These are phyloP conservation scores for Notechis scutatus DNA, from an alignment of 2,113 vertebrate genomes.

Conservation along the genomic window DNA sequence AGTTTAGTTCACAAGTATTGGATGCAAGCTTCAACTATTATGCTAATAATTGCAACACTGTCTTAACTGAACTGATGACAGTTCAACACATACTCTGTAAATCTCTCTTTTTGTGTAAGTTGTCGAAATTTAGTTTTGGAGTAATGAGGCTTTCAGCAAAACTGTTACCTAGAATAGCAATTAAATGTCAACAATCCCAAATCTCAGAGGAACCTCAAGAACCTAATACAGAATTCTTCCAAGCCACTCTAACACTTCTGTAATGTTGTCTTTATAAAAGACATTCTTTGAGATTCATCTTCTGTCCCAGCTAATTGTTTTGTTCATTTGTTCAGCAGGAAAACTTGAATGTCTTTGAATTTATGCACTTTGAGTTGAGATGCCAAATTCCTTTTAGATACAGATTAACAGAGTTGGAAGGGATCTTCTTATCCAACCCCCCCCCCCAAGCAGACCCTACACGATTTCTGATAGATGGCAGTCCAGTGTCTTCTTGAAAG, in stretches of 20 bases:
- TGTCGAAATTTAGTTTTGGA: neutral
- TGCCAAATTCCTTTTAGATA: neutral
- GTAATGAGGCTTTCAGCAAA: neutral
- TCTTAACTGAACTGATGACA: neutral
- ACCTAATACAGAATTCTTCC: neutral
- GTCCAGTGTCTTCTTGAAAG: too few relatives aligned
- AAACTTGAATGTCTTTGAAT: neutral
- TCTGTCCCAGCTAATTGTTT: neutral
- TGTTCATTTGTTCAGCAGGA: neutral
- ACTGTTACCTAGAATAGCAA: neutral
- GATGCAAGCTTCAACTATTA: accelerated
- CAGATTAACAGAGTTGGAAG: too few relatives aligned
- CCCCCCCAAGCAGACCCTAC: too few relatives aligned
- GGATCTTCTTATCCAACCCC: too few relatives aligned
- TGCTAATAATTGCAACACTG: accelerated
- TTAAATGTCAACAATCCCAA: neutral
- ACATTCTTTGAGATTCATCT: neutral
- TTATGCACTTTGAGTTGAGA: neutral
- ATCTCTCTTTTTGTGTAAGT: neutral
- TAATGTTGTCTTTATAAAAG: neutral
- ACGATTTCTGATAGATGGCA: too few relatives aligned
- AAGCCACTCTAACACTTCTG: neutral
- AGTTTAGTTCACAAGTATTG: neutral
- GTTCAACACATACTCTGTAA: neutral
- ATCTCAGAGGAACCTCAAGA: neutral